Conservation (phyloP, 2,113 vertebrate species). For the Barbus barbus region DNA sequence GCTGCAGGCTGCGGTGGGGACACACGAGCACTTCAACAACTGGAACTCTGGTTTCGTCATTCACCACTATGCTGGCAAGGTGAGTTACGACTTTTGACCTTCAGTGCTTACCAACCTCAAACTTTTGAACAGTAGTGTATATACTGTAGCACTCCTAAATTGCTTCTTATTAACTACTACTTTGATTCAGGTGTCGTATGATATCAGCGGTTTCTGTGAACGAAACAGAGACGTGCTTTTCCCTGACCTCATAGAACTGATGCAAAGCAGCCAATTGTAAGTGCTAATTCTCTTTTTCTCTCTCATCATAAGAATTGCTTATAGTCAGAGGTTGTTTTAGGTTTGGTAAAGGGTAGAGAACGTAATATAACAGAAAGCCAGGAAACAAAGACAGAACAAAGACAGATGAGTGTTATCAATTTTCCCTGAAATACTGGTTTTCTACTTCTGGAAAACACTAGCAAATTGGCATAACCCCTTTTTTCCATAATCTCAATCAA, state of each 20-base stretch:
- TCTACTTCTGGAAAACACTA: not conserved
- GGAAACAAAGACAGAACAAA: too few relatives aligned
- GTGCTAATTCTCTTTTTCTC: conserved; percentile 58
- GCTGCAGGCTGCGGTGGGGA: conserved; percentile 88
- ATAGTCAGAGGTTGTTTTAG: not conserved
- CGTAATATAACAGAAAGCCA: too few relatives aligned
- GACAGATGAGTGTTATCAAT: not conserved
- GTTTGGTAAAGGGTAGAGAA: not conserved
- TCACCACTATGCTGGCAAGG: conserved; percentile 97
- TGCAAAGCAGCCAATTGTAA: conserved; percentile 95
- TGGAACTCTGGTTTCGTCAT: conserved; percentile 91
- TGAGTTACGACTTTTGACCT: conserved; percentile 48
- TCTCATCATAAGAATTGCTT: too few relatives aligned
- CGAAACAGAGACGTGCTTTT: conserved; percentile 94
- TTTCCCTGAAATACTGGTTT: not conserved
- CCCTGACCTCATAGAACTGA: conserved; percentile 92
- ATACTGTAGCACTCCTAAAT: too few relatives aligned
- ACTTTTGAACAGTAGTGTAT: not conserved
- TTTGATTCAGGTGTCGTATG: conserved; percentile 86
- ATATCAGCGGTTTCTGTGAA: conserved; percentile 90
- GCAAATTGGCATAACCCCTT: too few relatives aligned
- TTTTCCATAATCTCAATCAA: not conserved
- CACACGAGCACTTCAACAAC: conserved; percentile 95
- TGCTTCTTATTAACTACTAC: not conserved
- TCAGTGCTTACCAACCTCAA: too few relatives aligned